Percentiles rank a stretch among this genome's conserved stretches.
phyloP scores from a whole-genome alignment of 2,797 vertebrate genomes.

The Molothrus aeneus region DNA sequence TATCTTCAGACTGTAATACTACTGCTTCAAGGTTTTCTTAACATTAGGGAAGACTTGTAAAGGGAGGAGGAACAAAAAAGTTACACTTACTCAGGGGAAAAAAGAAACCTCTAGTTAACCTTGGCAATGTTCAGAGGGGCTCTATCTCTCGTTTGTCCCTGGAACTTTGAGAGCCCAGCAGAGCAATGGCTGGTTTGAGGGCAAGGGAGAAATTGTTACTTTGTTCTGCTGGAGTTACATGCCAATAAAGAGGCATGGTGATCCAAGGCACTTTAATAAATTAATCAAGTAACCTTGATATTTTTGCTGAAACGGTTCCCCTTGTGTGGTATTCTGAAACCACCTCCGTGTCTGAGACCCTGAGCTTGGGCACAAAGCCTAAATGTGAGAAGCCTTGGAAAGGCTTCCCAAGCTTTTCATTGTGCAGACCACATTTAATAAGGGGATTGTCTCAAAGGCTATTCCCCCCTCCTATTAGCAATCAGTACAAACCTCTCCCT shows the following conservation, averaged over 20 bases:
- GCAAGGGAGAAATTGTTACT: not conserved
- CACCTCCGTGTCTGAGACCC: not conserved
- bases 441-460: slow-evolving; percentile 13
- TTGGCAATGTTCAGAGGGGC: not conserved
- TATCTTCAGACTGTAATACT: not conserved
- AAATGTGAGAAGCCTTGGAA: slow-evolving; percentile 5
- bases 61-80: slow-evolving; percentile 4
- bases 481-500: not conserved
- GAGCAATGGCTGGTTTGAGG: not conserved
- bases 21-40: slow-evolving; percentile 5
- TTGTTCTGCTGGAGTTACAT: not conserved
- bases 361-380: slow-evolving; percentile 11
- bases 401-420: slow-evolving; percentile 38
- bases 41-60: not conserved
- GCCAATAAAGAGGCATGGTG: not conserved
- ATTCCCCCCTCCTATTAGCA: slow-evolving; percentile 20
- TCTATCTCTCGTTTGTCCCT: not conserved
- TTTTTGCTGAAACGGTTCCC: not conserved
- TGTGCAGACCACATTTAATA: slow-evolving; percentile 34
- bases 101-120: not conserved
- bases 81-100: not conserved
- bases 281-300: not conserved
- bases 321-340: not conserved
- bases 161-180: not conserved
- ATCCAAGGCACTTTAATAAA: not conserved